A percentile compares a stretch with the other conserved stretches of the same genome.
Evolutionary conservation across 2,797 vertebrate species (phyloP).

Genomic region (Channallabes apus): DNA sequence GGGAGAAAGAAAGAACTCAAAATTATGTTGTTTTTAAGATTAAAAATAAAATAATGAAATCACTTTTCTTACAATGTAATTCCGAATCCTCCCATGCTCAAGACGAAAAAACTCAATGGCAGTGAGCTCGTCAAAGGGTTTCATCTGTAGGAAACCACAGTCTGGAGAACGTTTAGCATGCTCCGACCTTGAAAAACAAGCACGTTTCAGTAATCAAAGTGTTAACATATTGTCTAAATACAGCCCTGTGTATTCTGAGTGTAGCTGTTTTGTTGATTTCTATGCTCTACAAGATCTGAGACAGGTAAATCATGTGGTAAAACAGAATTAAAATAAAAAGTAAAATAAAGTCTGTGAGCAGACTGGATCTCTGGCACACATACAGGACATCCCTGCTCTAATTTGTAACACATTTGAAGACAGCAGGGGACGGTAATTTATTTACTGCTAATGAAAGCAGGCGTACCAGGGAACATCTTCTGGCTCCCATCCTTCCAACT

Average conservation of each 20-base stretch:
- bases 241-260: not conserved
- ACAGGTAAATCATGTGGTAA: not conserved
- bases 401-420: not conserved
- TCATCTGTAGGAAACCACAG: conserved; percentile 77
- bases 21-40: not conserved
- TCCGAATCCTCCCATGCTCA: conserved; percentile 75
- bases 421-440: not conserved
- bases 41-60: not conserved
- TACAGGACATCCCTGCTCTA: not conserved
- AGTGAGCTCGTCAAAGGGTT: conserved; percentile 73
- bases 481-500: conserved; percentile 83
- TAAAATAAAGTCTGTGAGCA: not conserved
- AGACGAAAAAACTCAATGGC: conserved; percentile 74
- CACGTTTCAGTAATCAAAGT: not conserved
- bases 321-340: not conserved
- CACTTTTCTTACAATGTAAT: conserved; percentile 72
- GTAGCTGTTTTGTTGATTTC: too few species aligned
- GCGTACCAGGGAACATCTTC: conserved; percentile 78
- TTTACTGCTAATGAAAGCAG: not conserved
- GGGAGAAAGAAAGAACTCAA: not conserved
- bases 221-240: not conserved
- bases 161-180: conserved; percentile 70
- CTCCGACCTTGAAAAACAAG: conserved; percentile 67
- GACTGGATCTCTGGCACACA: not conserved
- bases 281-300: not conserved